These are phyloP conservation scores for Dynastes maya DNA, from an alignment of 2,888 invertebrate genomes.

Conservation along the genomic window DNA sequence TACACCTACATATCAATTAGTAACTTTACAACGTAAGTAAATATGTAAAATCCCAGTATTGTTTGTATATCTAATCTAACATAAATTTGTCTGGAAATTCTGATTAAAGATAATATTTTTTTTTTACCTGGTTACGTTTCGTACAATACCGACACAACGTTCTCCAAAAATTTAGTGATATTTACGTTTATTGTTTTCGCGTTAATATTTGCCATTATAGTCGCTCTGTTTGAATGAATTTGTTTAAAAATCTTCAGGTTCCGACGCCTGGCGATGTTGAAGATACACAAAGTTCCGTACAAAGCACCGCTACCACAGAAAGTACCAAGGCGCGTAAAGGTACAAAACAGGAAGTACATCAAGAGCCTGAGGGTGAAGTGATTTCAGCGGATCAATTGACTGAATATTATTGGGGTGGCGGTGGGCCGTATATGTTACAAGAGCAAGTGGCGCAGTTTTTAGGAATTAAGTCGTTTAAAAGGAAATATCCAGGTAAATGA, in stretches of 20 bases:
- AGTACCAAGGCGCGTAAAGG: conserved; percentile 69
- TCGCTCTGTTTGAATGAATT: conserved; percentile 33
- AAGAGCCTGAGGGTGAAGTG: conserved; percentile 65
- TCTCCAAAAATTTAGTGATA: background rate
- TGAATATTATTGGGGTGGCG: conserved; percentile 91
- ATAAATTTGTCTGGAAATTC: conserved; percentile 16
- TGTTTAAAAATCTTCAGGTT: conserved; percentile 33
- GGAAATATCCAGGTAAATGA: conserved; percentile 92
- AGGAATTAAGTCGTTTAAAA: conserved; percentile 96
- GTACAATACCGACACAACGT: too few relatives aligned
- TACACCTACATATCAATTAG: background rate
- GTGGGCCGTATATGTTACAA: conserved; percentile 94
- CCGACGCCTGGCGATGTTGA: conserved; percentile 70
- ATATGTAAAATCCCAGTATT: conserved; percentile 15
- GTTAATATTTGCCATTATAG: background rate
- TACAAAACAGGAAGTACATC: conserved; percentile 64
- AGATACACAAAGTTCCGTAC: conserved; percentile 88
- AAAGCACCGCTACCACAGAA: conserved; percentile 82
- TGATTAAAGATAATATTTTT: conserved; percentile 40
- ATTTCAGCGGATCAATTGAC: conserved; percentile 89
- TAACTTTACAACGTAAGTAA: background rate
- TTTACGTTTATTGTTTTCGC: background rate
- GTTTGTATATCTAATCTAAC: conserved; percentile 30
- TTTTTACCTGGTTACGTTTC: background rate
- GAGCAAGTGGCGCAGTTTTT: conserved; percentile 96